Base-by-base conservation (phyloP, 1,140 invertebrate species). In the Pollicipes pollicipes region DNA sequence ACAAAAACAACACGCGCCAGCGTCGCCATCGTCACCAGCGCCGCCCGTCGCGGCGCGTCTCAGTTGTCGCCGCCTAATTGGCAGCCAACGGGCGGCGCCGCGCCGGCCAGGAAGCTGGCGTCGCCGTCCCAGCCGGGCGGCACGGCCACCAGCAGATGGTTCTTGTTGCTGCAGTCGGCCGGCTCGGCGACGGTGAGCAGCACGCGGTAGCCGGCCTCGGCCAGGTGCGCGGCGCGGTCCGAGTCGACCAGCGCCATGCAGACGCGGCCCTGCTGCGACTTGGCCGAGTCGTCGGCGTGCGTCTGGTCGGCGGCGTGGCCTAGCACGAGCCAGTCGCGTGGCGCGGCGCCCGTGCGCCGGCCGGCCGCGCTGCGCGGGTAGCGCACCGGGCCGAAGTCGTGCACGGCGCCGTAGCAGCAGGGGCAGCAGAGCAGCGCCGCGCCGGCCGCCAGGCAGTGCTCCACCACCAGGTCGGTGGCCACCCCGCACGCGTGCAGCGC, bases 401-500 rank as follows among this genome's bases (percentile, higher is more conserved):
- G 86, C 6, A 97, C 83, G 3, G 87, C 87, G 6, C 95, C 95
- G 80, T 97, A 97, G 78, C 94, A 98, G 79, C 95, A 98, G 0
- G 94, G 94, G 79, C 91, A 95, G 70, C 91, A 84, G 4, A 95
- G 88, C 83, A 97, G 95, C 71, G 87, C 83, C 0, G 93, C 93
- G 69, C 84, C 83, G 26, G 84, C 84, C 30, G 83, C 78, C 3
- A 90, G 83, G 78, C 93, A 97, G 75, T 89, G 88, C 73, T 91
- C 84, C 68, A 97, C 82, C 0, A 97, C 93, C 71, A 97, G 84
- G 81, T 98, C 95, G 24, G 92, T 96, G 4, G 93, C 93, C 21
- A 93, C 88, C 26, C 95, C 95, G 81, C 95, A 98, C 3, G 93
- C 94, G 82, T 97, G 95, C 66, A 98, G 80, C 24, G 89, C 90